Percentiles rank a stretch among this genome's conserved stretches.
Conservation (phyloP, 2,113 vertebrate genomes). For the Ageneiosus marmoratus region DNA sequence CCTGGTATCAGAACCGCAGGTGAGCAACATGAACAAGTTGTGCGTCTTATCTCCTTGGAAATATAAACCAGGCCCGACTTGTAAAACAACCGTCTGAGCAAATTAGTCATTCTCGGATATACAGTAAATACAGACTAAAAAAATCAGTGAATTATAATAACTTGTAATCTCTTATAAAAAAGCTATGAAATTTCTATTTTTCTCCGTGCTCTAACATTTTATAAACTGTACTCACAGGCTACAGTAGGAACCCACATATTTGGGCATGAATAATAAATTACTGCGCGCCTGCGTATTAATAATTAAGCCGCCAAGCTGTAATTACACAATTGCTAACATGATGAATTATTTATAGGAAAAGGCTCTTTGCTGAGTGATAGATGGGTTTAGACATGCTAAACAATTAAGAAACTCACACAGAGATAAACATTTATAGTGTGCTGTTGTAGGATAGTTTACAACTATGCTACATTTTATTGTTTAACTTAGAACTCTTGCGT, state of each 20-base stretch:
- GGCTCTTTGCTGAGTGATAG: constrained; percentile 57
- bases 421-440: not conserved
- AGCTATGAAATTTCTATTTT: not conserved
- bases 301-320: constrained; percentile 83
- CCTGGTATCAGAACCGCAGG: constrained; percentile 87
- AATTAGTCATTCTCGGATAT: not conserved
- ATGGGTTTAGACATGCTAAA: constrained; percentile 42
- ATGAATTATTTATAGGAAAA: constrained; percentile 81
- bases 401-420: constrained; percentile 7
- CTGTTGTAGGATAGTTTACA: not conserved
- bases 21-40: constrained; percentile 12
- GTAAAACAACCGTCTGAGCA: not conserved
- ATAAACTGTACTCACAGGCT: constrained; percentile 55
- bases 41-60: not conserved
- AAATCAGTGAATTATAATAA: not conserved
- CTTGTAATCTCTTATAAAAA: not conserved
- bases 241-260: constrained; percentile 56
- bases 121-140: not conserved
- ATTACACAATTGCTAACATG: constrained; percentile 86
- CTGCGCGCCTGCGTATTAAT: constrained; percentile 83
- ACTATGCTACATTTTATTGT: not conserved
- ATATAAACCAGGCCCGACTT: not conserved
- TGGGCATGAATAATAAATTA: constrained; percentile 84
- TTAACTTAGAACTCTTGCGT: not conserved
- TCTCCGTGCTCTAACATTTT: constrained; percentile 9